Conservation (phyloP, 2,888 invertebrate species). For the Parthenolecanium corni region DNA sequence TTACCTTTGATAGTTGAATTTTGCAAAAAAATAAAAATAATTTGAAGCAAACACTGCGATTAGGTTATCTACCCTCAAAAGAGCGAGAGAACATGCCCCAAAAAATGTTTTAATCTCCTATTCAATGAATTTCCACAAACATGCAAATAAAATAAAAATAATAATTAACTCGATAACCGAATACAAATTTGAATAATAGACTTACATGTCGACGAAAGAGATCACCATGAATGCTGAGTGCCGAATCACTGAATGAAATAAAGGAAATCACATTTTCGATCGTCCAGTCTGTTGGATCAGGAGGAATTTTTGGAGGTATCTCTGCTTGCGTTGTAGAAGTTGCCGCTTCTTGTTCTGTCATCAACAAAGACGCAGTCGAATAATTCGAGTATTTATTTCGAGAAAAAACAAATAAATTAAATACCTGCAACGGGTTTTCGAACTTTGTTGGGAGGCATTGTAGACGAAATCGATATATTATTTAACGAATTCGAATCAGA, state of each 20-base stretch:
- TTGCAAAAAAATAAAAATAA: too few species aligned
- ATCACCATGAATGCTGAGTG: constrained; percentile 76
- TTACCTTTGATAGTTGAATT: too few species aligned
- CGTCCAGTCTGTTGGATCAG: constrained; percentile 70
- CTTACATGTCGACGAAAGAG: constrained; percentile 85
- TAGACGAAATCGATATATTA: neutral
- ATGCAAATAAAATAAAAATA: too few species aligned
- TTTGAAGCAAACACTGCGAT: too few species aligned
- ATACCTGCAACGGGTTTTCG: neutral
- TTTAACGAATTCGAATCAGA: constrained; percentile 10
- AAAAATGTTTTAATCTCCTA: too few species aligned
- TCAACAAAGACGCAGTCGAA: neutral
- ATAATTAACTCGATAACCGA: neutral
- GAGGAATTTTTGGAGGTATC: constrained; percentile 40
- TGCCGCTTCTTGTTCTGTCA: constrained; percentile 51
- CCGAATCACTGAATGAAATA: constrained; percentile 73
- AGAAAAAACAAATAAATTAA: neutral
- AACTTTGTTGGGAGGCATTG: neutral
- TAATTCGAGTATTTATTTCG: neutral
- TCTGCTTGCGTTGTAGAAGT: constrained; percentile 38
- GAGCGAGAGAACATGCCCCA: too few species aligned
- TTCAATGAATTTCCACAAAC: too few species aligned
- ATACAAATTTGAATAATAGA: constrained; percentile 35
- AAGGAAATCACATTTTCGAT: constrained; percentile 90
- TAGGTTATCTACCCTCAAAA: too few species aligned